Evolutionary conservation across 2,797 vertebrate genomes (phyloP), one percentile per base, ranked within the genome.

Genomic region (Uromys caudimaculatus): DNA sequence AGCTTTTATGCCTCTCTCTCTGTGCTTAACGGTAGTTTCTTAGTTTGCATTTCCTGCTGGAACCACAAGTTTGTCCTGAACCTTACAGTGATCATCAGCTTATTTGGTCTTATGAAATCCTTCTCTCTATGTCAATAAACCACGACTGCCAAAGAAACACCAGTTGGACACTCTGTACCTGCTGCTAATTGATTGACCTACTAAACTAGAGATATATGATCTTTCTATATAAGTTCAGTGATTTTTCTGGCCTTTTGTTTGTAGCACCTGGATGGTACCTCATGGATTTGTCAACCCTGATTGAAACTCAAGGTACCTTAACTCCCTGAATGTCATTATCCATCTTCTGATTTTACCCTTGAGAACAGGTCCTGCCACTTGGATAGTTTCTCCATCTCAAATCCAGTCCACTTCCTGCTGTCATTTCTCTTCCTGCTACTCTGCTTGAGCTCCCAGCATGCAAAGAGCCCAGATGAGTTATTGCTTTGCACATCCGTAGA

Each of bases 381-480:
- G 92, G 86, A 54, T 71, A 58, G 67, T 89, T 84, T 92, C 83
- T 35, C 58, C 58, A 38, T 75, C 54, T 77, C 64, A 50, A 69
- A 81, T n/a, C 44, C 8, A 19, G 76, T 95, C 64, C 23, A 38
- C 47, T 71, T 91, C 75, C 92, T 81, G n/a, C 54, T 50, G 76
- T 85, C 76, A 78, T 96, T 89, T 75, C 89, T 95, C 92, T 97
- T 96, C 83, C 52, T 77, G 58, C 54, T 85, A 62, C 96, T 82
- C 93, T 60, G 35, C 29, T 23, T 92, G 38, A 92, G 90, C 35
- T 97, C 92, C 75, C 96, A 77, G 86, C 21, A 56, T 89, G 88
- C 94, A 78, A 88, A 82, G 81, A 95, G 67, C 32, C 52, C 29
- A 4, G 0, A 10, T 97, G 97, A 98, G 71, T 97, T 96, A 97